Evolutionary conservation across 53 echinoderm and acorn worm genomes (phyloP).

Genomic region (Stichopus horrens): DNA sequence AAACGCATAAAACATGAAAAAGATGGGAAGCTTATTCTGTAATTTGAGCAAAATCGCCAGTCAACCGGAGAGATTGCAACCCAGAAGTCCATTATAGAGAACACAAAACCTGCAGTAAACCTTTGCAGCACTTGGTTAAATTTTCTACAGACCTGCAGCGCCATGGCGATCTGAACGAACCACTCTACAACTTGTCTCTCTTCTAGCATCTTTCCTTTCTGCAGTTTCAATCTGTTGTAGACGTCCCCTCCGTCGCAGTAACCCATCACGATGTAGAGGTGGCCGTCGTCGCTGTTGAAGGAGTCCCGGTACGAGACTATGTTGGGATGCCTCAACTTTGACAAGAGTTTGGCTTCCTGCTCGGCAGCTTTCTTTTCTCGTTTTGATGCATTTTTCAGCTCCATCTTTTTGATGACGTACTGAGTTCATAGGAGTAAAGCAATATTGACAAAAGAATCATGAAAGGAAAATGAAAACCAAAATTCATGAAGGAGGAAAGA

Average conservation of each 20-base stretch:
- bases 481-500: neutral
- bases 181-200: slow-evolving; percentile 98
- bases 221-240: slow-evolving; percentile 84
- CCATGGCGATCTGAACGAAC: slow-evolving; percentile 99
- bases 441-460: neutral
- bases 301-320: slow-evolving; percentile 98
- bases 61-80: no score
- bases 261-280: slow-evolving; percentile 96
- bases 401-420: slow-evolving; percentile 98
- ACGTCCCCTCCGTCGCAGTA: slow-evolving; percentile 96
- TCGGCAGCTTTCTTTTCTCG: slow-evolving; percentile 92
- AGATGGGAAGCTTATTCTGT: no score
- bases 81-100: no score
- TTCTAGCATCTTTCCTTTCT: slow-evolving; percentile 68
- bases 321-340: slow-evolving; percentile 92
- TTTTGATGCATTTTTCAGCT: slow-evolving; percentile 80
- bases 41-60: no score
- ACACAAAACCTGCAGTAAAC: no score
- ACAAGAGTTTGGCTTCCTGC: slow-evolving; percentile 94
- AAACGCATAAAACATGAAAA: no score
- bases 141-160: slow-evolving; percentile 76
- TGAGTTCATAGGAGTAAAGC: slow-evolving; percentile 21
- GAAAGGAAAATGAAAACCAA: neutral
- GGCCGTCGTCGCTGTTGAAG: slow-evolving; percentile 92
- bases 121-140: neutral